phyloP scores from a whole-genome alignment of 1,140 invertebrate species.

The Trachymyrmex septentrionalis region DNA sequence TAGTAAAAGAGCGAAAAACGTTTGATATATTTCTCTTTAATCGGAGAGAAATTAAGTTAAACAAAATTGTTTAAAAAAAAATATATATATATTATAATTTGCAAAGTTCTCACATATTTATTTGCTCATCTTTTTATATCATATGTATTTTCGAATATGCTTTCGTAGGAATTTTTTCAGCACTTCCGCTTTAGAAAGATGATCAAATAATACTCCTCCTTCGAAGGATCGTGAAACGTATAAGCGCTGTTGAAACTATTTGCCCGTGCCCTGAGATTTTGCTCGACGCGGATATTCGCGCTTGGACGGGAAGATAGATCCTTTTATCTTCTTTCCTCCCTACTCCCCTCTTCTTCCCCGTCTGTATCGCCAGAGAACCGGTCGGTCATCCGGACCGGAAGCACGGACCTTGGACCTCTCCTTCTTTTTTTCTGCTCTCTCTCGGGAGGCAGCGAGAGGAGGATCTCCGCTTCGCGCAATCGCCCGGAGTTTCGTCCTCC shows the following conservation, averaged over 20 bases:
- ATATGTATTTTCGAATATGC: background rate
- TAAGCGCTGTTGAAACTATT: conserved; percentile 41
- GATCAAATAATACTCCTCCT: background rate
- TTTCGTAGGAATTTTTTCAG: background rate
- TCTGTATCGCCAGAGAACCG: conserved; percentile 79
- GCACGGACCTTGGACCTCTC: conserved; percentile 83
- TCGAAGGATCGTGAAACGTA: background rate
- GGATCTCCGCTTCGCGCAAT: conserved; percentile 59
- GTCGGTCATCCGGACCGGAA: conserved; percentile 86
- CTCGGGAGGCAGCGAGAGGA: conserved; percentile 47
- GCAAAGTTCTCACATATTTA: background rate
- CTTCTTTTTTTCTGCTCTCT: conserved; percentile 71
- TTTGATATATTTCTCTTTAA: background rate
- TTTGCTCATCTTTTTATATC: background rate
- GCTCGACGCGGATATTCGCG: conserved; percentile 53
- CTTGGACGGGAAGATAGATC: conserved; percentile 44
- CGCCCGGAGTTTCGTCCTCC: conserved; percentile 80
- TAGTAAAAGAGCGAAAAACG: background rate
- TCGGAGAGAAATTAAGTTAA: background rate
- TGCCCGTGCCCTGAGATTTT: conserved; percentile 37
- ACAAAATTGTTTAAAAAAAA: background rate
- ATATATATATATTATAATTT: conserved; percentile 16
- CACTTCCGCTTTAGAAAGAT: background rate
- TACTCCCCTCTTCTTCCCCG: conserved; percentile 20
- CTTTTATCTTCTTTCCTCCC: conserved; percentile 41